phyloP scores from a whole-genome alignment of 1,140 invertebrate species.

The Bicyclus anynana region DNA sequence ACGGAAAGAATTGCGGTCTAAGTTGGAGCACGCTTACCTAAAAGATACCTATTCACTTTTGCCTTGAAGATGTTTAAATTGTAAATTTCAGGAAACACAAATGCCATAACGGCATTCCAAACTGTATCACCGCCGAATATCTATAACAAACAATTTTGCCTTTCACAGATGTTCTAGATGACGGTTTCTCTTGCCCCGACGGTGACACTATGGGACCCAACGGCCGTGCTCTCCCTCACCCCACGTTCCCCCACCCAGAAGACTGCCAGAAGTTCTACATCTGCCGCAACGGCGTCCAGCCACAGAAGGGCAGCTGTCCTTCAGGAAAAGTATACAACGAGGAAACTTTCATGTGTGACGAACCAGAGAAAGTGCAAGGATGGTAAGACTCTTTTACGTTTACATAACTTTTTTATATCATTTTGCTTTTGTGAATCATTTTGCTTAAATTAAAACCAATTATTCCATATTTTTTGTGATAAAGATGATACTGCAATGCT shows the following conservation, averaged over 20 bases:
- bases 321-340: constrained; percentile 89
- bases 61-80: too few species aligned
- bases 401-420: background rate
- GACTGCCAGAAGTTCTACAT: constrained; percentile 93
- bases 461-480: too few species aligned
- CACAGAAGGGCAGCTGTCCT: constrained; percentile 87
- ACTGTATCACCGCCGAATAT: too few species aligned
- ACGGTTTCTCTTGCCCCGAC: constrained; percentile 88
- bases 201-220: constrained; percentile 83
- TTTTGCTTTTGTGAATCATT: background rate
- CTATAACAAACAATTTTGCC: constrained; percentile 15
- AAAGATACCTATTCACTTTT: too few species aligned
- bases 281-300: constrained; percentile 86
- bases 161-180: constrained; percentile 80
- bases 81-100: too few species aligned
- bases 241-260: constrained; percentile 88
- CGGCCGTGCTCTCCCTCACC: constrained; percentile 85
- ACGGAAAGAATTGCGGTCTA: too few species aligned
- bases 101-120: too few species aligned
- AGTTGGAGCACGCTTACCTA: too few species aligned
- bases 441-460: too few species aligned
- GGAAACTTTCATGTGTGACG: constrained; percentile 87
- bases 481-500: too few species aligned
- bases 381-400: constrained; percentile 81
- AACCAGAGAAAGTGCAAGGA: constrained; percentile 87